Evolutionary conservation across 2,888 invertebrate genomes (phyloP).

Genomic region (Leucophora obtusa): DNA sequence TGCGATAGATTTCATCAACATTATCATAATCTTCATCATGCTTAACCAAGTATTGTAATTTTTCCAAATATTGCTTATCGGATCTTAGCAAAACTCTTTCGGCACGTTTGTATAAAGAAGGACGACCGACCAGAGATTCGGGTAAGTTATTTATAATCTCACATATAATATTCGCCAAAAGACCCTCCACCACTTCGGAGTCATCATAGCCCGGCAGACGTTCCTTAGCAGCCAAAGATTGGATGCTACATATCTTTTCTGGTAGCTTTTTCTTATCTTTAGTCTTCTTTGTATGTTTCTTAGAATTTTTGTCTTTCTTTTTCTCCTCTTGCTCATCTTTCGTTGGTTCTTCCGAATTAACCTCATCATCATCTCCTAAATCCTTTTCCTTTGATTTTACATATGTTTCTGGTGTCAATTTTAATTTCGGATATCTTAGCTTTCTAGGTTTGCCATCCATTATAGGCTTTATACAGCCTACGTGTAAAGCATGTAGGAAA

Average conservation of each 20-base stretch:
- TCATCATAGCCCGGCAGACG: constrained; percentile 68
- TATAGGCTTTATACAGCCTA: constrained; percentile 73
- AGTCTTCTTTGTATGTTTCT: constrained; percentile 45
- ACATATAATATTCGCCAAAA: constrained; percentile 70
- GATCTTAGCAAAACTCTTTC: constrained; percentile 72
- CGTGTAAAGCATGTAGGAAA: constrained; percentile 82
- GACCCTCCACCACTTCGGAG: constrained; percentile 69
- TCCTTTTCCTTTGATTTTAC: constrained; percentile 59
- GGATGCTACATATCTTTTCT: constrained; percentile 71
- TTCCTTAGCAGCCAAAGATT: constrained; percentile 72
- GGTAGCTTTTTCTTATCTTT: constrained; percentile 57
- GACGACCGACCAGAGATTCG: constrained; percentile 64
- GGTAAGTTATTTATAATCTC: constrained; percentile 66
- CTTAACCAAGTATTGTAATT: constrained; percentile 70
- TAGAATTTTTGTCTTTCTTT: constrained; percentile 26
- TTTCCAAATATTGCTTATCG: constrained; percentile 72
- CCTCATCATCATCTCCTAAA: neutral
- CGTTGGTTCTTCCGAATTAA: neutral
- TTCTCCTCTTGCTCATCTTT: neutral
- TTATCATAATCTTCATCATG: constrained; percentile 76
- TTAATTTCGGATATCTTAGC: constrained; percentile 70
- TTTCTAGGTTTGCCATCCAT: constrained; percentile 68
- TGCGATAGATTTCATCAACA: constrained; percentile 77
- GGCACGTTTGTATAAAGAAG: constrained; percentile 69
- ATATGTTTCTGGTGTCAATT: constrained; percentile 70